Conservation (phyloP, 2,113 vertebrate species). For the Pholis gunnellus region DNA sequence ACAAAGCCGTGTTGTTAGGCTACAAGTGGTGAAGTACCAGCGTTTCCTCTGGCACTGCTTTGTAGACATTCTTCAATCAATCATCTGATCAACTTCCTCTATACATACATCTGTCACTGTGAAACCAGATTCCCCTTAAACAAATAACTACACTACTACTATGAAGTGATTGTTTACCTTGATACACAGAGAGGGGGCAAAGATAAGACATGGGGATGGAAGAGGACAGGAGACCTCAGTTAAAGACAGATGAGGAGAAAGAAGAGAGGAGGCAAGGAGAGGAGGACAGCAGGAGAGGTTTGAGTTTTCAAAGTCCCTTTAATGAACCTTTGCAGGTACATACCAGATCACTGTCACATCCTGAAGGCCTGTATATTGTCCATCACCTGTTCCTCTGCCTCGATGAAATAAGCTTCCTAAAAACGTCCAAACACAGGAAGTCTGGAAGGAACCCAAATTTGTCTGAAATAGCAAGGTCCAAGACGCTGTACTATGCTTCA, state of each 20-base stretch:
- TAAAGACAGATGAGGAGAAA: background rate
- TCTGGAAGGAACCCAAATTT: background rate
- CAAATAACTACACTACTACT: background rate
- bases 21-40: background rate
- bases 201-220: background rate
- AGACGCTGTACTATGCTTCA: background rate
- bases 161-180: background rate
- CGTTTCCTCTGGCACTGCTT: background rate
- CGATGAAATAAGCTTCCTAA: background rate
- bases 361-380: background rate
- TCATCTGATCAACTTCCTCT: background rate
- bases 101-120: background rate
- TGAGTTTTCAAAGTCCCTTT: background rate
- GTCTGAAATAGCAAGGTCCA: background rate
- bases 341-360: background rate
- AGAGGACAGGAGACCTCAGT: background rate
- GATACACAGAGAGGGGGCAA: background rate
- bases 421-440: slow-evolving; percentile 1
- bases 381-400: background rate
- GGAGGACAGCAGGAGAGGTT: background rate
- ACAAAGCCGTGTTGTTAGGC: background rate
- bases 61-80: background rate
- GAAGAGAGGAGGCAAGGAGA: background rate
- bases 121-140: background rate
- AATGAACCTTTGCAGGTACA: background rate